These are phyloP conservation scores for Melanostoma scalare DNA, from an alignment of 2,888 invertebrate species.

Conservation along the genomic window DNA sequence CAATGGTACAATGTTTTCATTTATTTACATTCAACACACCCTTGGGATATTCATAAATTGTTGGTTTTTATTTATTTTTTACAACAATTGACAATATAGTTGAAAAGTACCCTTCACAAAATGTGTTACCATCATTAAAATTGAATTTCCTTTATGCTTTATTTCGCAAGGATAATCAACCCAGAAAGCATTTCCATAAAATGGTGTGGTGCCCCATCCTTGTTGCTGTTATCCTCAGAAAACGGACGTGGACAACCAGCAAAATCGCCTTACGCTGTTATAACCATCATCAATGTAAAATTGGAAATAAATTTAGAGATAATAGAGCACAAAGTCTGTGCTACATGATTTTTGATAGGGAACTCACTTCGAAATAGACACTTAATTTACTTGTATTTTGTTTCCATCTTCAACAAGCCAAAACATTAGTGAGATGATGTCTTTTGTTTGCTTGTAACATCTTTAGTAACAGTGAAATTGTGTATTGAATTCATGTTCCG, in stretches of 20 bases:
- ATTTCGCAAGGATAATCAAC: slow-evolving; percentile 11
- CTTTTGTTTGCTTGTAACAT: slow-evolving; percentile 34
- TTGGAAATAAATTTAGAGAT: slow-evolving; percentile 61
- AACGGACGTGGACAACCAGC: slow-evolving; percentile 3
- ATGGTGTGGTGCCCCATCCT: background rate
- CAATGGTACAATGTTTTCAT: too few relatives aligned
- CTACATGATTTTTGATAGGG: slow-evolving; percentile 35
- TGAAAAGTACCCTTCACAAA: slow-evolving; percentile 11
- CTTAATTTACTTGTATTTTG: slow-evolving; percentile 32
- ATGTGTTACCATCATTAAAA: slow-evolving; percentile 65
- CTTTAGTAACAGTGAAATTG: slow-evolving; percentile 37
- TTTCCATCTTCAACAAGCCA: background rate
- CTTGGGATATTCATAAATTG: too few relatives aligned
- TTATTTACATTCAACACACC: too few relatives aligned
- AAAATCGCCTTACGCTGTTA: slow-evolving; percentile 32
- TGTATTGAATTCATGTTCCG: slow-evolving; percentile 58
- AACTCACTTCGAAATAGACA: slow-evolving; percentile 48
- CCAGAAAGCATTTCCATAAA: slow-evolving; percentile 6
- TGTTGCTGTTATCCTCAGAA: slow-evolving; percentile 8
- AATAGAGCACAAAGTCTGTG: slow-evolving; percentile 30
- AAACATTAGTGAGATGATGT: slow-evolving; percentile 22
- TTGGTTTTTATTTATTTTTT: too few relatives aligned
- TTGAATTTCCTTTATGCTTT: slow-evolving; percentile 48
- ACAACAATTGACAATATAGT: background rate
- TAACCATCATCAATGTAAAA: slow-evolving; percentile 36